These are phyloP conservation scores for Operophtera brumata DNA, from an alignment of 2,888 invertebrate species.

Conservation along the genomic window DNA sequence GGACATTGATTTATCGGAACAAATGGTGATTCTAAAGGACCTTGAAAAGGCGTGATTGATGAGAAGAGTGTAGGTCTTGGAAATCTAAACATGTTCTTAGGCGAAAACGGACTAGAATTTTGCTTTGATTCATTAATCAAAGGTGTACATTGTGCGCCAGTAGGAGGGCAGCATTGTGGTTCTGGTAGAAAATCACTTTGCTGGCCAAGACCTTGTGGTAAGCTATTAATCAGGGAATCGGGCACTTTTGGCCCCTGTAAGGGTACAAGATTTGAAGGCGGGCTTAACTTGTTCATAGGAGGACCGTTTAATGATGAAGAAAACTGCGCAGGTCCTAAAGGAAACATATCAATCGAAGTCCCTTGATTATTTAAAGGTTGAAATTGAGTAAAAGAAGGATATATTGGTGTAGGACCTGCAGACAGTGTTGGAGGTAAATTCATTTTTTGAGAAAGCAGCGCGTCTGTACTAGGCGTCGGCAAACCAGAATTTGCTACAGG, in stretches of 20 bases:
- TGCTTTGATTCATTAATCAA: constrained; percentile 2
- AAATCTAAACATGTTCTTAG: constrained; percentile 6
- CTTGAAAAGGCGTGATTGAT: background rate
- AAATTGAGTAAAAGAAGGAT: background rate
- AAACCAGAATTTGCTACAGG: constrained; percentile 2
- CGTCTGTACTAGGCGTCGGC: background rate
- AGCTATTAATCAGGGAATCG: background rate
- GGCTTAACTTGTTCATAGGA: background rate
- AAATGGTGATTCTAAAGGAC: background rate
- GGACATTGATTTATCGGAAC: constrained; percentile 1
- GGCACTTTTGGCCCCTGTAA: constrained; percentile 1
- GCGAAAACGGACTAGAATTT: constrained; percentile 3
- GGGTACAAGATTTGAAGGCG: background rate
- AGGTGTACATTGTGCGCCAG: background rate
- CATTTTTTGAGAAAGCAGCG: background rate
- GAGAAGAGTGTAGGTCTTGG: constrained; percentile 11
- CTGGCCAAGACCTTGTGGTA: background rate
- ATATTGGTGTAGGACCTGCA: background rate
- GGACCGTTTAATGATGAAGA: background rate
- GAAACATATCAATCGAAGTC: background rate
- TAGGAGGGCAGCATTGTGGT: background rate
- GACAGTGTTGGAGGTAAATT: background rate
- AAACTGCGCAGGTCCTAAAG: constrained; percentile 1
- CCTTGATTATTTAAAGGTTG: constrained; percentile 1
- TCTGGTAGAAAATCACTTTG: constrained; percentile 2